Conservation (phyloP, 1,140 invertebrate genomes). For the Phthorimaea operculella region DNA sequence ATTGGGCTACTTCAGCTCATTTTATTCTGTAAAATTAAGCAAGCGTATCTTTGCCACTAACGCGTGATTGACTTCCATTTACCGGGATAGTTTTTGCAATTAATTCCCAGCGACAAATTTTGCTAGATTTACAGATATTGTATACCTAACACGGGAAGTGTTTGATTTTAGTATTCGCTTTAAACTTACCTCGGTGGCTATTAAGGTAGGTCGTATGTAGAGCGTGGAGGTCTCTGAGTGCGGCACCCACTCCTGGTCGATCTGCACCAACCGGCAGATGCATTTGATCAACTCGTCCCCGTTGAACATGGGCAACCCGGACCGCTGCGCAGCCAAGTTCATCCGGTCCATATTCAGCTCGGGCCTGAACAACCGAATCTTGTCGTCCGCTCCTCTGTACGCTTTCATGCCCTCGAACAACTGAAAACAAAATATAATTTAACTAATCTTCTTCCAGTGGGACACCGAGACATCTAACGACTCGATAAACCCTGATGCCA, state of each 20-base stretch:
- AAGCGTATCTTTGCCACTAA: too few species aligned
- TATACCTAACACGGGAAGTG: too few species aligned
- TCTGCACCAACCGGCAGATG: conserved; percentile 85
- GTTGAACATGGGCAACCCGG: conserved; percentile 93
- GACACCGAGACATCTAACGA: too few species aligned
- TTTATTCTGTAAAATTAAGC: too few species aligned
- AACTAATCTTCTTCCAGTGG: too few species aligned
- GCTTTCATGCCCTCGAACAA: conserved; percentile 99
- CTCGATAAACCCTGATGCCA: too few species aligned
- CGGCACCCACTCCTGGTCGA: conserved; percentile 98
- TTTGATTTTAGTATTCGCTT: background rate
- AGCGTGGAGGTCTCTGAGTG: conserved; percentile 88
- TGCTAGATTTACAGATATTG: too few species aligned
- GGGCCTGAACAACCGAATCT: conserved; percentile 94
- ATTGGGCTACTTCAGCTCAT: too few species aligned
- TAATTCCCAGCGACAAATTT: too few species aligned
- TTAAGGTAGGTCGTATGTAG: conserved; percentile 96
- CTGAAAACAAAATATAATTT: conserved; percentile 67
- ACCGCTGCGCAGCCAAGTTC: conserved; percentile 84
- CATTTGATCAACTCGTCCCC: conserved; percentile 88
- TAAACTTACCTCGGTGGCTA: conserved; percentile 92
- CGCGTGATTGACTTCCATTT: too few species aligned
- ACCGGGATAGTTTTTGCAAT: too few species aligned
- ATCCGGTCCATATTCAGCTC: conserved; percentile 96
- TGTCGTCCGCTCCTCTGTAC: conserved; percentile 92